Percentiles rank a stretch among this genome's conserved stretches.
Conservation (phyloP, 1,140 invertebrate genomes). For the Plodia interpunctella region DNA sequence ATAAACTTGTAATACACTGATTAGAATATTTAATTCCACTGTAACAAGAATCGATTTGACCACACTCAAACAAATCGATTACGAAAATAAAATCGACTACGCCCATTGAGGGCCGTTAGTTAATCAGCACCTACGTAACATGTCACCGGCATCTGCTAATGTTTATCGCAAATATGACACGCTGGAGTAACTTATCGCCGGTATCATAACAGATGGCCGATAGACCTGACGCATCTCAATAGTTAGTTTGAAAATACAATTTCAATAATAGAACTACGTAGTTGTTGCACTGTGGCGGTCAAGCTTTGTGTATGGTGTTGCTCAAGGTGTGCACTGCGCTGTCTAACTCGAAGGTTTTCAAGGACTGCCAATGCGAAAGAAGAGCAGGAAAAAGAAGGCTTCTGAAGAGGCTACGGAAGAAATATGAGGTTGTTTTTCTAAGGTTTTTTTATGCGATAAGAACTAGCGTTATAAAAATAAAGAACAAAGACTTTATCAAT, state of each 20-base stretch:
- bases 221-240: slow-evolving; percentile 26
- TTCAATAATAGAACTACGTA: slow-evolving; percentile 14
- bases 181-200: slow-evolving; percentile 43
- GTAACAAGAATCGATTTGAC: neutral
- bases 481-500: neutral
- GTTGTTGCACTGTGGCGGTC: neutral
- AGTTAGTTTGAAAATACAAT: neutral
- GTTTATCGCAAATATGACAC: slow-evolving; percentile 58
- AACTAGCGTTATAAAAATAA: neutral
- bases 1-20: too few relatives aligned
- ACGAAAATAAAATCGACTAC: neutral
- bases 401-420: slow-evolving; percentile 47
- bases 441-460: slow-evolving; percentile 14
- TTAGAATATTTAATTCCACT: neutral
- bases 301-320: slow-evolving; percentile 52
- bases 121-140: slow-evolving; percentile 37
- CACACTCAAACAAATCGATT: neutral
- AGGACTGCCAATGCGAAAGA: slow-evolving; percentile 73
- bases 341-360: slow-evolving; percentile 60
- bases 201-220: slow-evolving; percentile 53
- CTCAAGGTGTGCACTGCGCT: slow-evolving; percentile 63
- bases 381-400: slow-evolving; percentile 69
- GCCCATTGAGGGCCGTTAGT: slow-evolving; percentile 20
- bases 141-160: slow-evolving; percentile 54
- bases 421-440: slow-evolving; percentile 34